These are phyloP conservation scores for Nothoprocta perdicaria DNA, from an alignment of 2,113 vertebrate species.

Conservation along the genomic window DNA sequence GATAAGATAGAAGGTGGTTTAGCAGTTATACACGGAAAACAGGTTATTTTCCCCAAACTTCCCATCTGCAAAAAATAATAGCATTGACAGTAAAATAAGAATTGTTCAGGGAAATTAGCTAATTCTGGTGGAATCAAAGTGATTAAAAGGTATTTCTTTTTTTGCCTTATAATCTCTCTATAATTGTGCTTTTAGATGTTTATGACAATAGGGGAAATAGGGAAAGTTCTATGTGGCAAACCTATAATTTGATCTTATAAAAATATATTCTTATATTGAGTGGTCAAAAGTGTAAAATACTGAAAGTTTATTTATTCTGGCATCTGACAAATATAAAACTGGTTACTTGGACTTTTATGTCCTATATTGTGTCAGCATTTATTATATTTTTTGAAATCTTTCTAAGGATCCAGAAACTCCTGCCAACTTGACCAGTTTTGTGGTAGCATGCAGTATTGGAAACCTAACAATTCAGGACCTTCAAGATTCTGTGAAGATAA, in stretches of 20 bases:
- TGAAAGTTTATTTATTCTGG: constrained; percentile 71
- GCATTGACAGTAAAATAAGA: constrained; percentile 42
- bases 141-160: constrained; percentile 13
- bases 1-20: neutral
- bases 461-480: constrained; percentile 87
- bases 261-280: constrained; percentile 50
- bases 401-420: constrained; percentile 74
- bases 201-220: constrained; percentile 58
- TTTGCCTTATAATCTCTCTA: neutral
- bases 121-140: constrained; percentile 47
- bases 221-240: constrained; percentile 49
- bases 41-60: neutral
- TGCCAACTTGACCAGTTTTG: constrained; percentile 86
- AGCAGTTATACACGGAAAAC: neutral
- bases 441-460: constrained; percentile 94
- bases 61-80: neutral
- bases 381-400: constrained; percentile 40
- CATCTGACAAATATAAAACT: constrained; percentile 21
- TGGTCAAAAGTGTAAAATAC: constrained; percentile 69
- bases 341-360: constrained; percentile 9
- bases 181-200: constrained; percentile 25
- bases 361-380: neutral
- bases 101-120: constrained; percentile 68
- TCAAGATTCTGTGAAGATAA: constrained; percentile 85
- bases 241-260: constrained; percentile 62